Evolutionary conservation across 2,113 vertebrate species (phyloP).

Genomic region (Stigmatopora argus): DNA sequence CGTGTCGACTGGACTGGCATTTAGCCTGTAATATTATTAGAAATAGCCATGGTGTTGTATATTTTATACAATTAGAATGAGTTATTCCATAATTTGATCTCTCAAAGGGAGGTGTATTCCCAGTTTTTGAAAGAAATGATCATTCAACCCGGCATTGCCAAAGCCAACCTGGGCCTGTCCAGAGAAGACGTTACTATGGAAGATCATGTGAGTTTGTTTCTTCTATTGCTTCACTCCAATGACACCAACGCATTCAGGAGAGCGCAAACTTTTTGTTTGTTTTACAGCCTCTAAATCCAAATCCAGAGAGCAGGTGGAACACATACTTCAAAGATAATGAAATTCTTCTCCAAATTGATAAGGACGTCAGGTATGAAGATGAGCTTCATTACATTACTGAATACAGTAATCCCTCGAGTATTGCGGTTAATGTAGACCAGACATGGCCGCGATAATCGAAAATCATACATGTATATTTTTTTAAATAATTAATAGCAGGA

Average conservation of each 20-base stretch:
- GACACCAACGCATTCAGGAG: neutral
- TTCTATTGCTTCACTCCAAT: neutral
- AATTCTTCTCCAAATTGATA: constrained; percentile 95
- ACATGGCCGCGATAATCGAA: too few relatives aligned
- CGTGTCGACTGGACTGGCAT: too few relatives aligned
- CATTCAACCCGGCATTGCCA: constrained; percentile 95
- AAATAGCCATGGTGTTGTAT: neutral
- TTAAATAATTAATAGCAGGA: too few relatives aligned
- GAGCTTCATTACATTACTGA: too few relatives aligned
- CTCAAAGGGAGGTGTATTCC: constrained; percentile 81
- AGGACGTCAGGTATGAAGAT: constrained; percentile 84
- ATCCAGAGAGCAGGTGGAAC: constrained; percentile 94
- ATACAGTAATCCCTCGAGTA: too few relatives aligned
- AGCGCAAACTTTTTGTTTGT: neutral
- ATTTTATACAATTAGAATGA: neutral
- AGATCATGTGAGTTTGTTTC: constrained; percentile 83
- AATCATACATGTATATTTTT: too few relatives aligned
- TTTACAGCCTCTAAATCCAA: constrained; percentile 89
- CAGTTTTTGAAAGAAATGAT: constrained; percentile 98
- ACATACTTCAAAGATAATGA: constrained; percentile 98
- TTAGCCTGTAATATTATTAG: neutral
- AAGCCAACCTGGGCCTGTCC: constrained; percentile 89
- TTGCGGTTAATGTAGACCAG: too few relatives aligned
- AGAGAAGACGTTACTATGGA: constrained; percentile 96
- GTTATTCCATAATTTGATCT: neutral